Percentiles rank a stretch among this genome's conserved stretches.
phyloP scores from a whole-genome alignment of 2,888 invertebrate species.

The Lasioglossum oenotherae region DNA sequence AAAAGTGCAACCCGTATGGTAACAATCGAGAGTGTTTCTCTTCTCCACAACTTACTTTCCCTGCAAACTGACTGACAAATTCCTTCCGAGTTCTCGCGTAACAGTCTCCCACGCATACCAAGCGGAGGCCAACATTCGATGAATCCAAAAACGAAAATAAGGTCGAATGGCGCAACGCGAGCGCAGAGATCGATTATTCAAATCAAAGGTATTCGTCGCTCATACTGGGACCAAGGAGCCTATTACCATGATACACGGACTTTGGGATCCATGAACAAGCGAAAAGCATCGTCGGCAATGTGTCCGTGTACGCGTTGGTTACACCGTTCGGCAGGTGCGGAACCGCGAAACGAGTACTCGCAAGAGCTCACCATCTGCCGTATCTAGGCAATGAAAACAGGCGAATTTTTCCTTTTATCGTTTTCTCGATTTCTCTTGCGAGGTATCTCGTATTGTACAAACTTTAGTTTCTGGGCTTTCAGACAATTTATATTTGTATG shows the following conservation, averaged over 20 bases:
- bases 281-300: background rate
- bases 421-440: background rate
- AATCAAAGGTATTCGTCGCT: constrained; percentile 12
- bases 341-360: constrained; percentile 31
- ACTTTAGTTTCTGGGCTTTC: background rate
- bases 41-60: constrained; percentile 2
- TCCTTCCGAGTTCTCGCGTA: background rate
- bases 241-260: background rate
- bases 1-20: background rate
- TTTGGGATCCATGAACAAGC: background rate
- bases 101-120: background rate
- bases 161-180: constrained; percentile 50
- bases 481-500: background rate
- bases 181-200: constrained; percentile 59
- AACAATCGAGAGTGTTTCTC: background rate
- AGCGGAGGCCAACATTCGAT: background rate
- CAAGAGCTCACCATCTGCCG: constrained; percentile 69
- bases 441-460: background rate
- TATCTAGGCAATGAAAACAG: constrained; percentile 65
- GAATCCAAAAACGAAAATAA: constrained; percentile 34
- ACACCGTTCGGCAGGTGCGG: constrained; percentile 70
- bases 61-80: background rate
- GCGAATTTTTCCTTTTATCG: constrained; percentile 27
- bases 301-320: constrained; percentile 1
- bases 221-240: background rate